Evolutionary conservation across 2,888 invertebrate genomes (phyloP), one percentile per base, ranked within the genome.

Genomic region (Orthosia cruda): DNA sequence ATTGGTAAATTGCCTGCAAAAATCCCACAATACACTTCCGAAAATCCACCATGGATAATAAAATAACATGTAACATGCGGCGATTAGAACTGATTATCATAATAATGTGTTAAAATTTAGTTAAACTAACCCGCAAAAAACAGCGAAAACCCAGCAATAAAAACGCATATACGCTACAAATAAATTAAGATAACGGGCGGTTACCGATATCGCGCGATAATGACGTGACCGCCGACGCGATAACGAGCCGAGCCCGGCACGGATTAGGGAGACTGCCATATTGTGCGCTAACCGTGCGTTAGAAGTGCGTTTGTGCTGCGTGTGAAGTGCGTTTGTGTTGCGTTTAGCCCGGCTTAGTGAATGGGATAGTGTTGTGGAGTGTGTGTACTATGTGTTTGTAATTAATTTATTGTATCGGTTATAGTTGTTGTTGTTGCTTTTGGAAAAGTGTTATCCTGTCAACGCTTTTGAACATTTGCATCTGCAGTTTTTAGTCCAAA

Each of bases 181-280:
- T 83, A 86, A 85, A 87, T 84, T 83, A 85, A 86, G 85, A 86
- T 89, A 86, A 84, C 80, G 73, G 78, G 76, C 74, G 83, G 79
- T 75, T 70, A 72, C 59, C 71, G 84, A 80, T 82, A 81, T 74
- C 68, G 72, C 55, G 87, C 86, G 85, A 89, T 94, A 94, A 94
- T 94, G 94, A 93, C 92, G 90, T 87, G 91, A 86, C 89, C 87
- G 88, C 83, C 85, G 79, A 77, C 81, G 86, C 89, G 91, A 91
- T 93, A 94, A 94, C 94, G 94, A 95, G 89, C 87, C 71, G 85
- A 88, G 81, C 88, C 90, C 87, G 87, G 50, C 86, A 87, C 88
- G 89, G 89, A 90, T 91, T 91, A 92, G 87, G 87, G 88, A 64
- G 89, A 86, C 80, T 85, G 86, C 85, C 80, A 64, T 72, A 77